Base-by-base conservation (phyloP, 2,888 invertebrate species). In the Drosophila koepferae region DNA sequence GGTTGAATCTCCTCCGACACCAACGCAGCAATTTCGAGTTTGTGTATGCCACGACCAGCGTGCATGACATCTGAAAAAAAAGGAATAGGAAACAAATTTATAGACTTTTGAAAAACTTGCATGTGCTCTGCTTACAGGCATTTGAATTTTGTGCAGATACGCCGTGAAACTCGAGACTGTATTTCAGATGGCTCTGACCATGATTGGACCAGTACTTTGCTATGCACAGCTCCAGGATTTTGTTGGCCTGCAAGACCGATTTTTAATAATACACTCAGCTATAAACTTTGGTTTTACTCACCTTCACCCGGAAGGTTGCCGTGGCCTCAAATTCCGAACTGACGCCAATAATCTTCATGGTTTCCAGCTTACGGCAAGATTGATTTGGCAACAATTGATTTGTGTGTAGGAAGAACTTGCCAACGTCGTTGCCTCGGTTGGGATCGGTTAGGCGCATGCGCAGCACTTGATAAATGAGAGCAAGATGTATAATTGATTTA, bases 121-220 rank as follows among this genome's bases (percentile, higher is more conserved):
- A 7, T 2, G 4, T 18, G 3, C 1, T 0, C 43, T 48, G 91
- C 89, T 91, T 88, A 92, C 93, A 91, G 78, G 92, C 90, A 91
- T 94, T 95, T 28, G 86, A 74, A 91, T 95, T 95, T n/a, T 96
- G 94, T 90, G 95, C 94, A 62, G 85, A 69, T 8, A 98, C 94
- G 1, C 98, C 98, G 93, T 96, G 96, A 93, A 99, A 98, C 89
- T 96, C 95, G 51, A 99, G 93, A 44, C 94, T 95, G 92, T 97
- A 98, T 91, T 96, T 95, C 28, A 98, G 92, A 48, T 92, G 93
- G 63, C 96, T 95, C 49, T 96, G 96, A 36, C 98, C 98, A 62
- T 97, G 94, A 94, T 96, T 98, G 12, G 98, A 97, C 99, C 99
- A 99, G 95, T 98, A 98, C 93, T 98, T 98, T 10, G 98, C 98